Percentiles rank a stretch among this genome's conserved stretches.
Evolutionary conservation across 2,797 vertebrate species (phyloP).

Genomic region (Coluber constrictor): DNA sequence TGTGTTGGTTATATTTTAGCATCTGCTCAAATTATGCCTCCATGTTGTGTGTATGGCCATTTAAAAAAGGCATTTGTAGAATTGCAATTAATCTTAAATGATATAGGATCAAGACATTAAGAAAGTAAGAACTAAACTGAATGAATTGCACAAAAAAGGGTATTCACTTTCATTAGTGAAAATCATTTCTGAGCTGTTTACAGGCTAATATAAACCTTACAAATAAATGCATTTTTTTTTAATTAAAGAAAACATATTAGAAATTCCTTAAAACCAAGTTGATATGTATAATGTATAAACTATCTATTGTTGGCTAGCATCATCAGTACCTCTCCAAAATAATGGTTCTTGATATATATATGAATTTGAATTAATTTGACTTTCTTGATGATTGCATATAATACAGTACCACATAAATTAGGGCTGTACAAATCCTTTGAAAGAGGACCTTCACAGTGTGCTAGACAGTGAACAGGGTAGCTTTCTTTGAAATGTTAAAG

Average conservation of each 20-base stretch:
- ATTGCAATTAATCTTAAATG: slow-evolving; percentile 23
- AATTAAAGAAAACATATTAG: neutral
- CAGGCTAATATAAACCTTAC: neutral
- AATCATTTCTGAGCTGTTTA: slow-evolving; percentile 9
- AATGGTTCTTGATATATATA: slow-evolving; percentile 17
- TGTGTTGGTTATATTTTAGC: neutral
- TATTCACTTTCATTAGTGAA: neutral
- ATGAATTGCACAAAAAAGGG: neutral
- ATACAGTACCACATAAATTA: neutral
- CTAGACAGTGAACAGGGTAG: neutral
- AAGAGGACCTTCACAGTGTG: neutral
- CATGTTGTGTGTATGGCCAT: slow-evolving; percentile 25
- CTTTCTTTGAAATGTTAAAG: neutral
- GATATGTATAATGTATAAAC: slow-evolving; percentile 12
- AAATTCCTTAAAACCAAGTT: neutral
- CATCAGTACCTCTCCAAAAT: slow-evolving; percentile 18
- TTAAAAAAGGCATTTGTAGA: slow-evolving; percentile 2
- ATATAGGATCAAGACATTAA: neutral
- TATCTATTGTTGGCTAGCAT: slow-evolving; percentile 31
- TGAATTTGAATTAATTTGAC: slow-evolving; percentile 32
- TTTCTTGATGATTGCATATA: slow-evolving; percentile 21
- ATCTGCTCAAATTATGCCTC: slow-evolving; percentile 29
- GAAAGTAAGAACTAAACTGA: slow-evolving; percentile 8
- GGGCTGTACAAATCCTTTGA: neutral
- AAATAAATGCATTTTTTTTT: neutral